Conservation (phyloP, 2,888 invertebrate species). For the Hypomecis atomaria region DNA sequence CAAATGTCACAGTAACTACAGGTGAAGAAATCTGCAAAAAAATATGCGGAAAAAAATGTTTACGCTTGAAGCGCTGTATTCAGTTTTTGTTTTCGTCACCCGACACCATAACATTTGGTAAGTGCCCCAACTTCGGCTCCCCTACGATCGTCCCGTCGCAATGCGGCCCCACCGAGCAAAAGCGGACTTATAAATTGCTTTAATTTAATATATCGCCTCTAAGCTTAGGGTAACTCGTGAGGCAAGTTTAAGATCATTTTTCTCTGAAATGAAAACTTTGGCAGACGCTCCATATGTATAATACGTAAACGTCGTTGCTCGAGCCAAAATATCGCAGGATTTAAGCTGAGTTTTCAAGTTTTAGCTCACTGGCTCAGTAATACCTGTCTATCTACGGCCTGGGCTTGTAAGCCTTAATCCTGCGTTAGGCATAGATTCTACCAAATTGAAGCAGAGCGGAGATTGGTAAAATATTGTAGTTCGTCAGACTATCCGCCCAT, state of each 20-base stretch:
- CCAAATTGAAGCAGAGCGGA: background rate
- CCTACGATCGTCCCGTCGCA: slow-evolving; percentile 42
- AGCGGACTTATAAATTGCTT: slow-evolving; percentile 76
- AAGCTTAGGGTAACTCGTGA: slow-evolving; percentile 41
- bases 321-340: slow-evolving; percentile 10
- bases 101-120: slow-evolving; percentile 48
- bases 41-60: background rate
- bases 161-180: slow-evolving; percentile 47
- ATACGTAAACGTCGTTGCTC: background rate
- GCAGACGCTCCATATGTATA: slow-evolving; percentile 24
- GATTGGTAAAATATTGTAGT: too few species aligned
- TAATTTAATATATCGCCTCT: slow-evolving; percentile 68
- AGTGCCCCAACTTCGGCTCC: slow-evolving; percentile 46
- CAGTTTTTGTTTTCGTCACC: slow-evolving; percentile 43
- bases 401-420: background rate
- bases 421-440: background rate
- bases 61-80: slow-evolving; percentile 41
- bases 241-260: slow-evolving; percentile 43
- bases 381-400: slow-evolving; percentile 9
- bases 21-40: too few species aligned
- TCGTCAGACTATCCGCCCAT: too few species aligned
- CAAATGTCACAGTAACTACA: background rate
- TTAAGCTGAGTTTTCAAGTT: slow-evolving; percentile 11
- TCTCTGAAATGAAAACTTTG: slow-evolving; percentile 38
- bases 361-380: slow-evolving; percentile 10